Conservation (phyloP, 2,888 invertebrate species). For the Cataglyphis albicans region DNA sequence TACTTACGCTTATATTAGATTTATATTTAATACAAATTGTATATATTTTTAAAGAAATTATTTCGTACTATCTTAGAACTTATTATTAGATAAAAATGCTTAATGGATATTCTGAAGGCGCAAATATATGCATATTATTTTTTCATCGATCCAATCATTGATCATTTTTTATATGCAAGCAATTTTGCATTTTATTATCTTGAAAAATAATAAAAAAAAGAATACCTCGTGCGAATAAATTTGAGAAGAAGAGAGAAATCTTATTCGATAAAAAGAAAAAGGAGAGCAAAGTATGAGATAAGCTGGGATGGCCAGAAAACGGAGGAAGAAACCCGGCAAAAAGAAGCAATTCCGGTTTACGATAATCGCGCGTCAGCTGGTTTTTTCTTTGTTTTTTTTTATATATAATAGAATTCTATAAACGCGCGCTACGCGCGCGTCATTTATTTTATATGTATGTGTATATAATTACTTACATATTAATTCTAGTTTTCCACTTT, state of each 20-base stretch:
- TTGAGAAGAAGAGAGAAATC: conserved; percentile 30
- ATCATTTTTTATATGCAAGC: not conserved
- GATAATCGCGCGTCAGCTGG: conserved; percentile 39
- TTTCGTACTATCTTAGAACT: not conserved
- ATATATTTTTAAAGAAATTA: not conserved
- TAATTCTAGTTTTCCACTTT: no score
- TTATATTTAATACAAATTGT: not conserved
- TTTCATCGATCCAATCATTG: not conserved
- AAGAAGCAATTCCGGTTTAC: conserved; percentile 38
- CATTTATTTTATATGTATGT: no score
- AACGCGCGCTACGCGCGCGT: no score
- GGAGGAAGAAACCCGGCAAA: conserved; percentile 2
- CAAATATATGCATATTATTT: not conserved
- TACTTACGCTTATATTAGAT: not conserved
- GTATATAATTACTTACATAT: no score
- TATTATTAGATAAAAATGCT: not conserved
- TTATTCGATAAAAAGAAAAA: conserved; percentile 35
- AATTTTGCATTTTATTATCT: conserved; percentile 5
- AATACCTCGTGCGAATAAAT: conserved; percentile 27
- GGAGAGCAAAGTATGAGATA: conserved; percentile 9
- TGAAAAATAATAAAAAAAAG: conserved; percentile 5
- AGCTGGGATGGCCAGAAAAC: not conserved
- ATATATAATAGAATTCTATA: not conserved
- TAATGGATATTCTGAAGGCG: not conserved
- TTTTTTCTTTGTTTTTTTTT: not conserved